Evolutionary conservation across 2,113 vertebrate genomes (phyloP).

Genomic region (Anhinga anhinga): DNA sequence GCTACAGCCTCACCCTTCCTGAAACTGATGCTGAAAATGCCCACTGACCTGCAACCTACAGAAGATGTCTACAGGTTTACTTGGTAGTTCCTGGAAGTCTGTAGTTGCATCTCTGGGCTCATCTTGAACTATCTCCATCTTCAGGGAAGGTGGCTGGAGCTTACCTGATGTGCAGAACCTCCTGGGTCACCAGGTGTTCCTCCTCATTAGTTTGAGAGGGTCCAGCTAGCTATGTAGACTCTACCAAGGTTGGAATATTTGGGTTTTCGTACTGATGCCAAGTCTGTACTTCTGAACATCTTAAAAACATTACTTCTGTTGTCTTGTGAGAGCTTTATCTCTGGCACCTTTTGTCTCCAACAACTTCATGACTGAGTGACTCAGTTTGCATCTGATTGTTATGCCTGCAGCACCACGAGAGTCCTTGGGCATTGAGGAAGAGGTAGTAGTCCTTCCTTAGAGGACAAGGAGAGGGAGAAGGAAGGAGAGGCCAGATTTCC

Average conservation of each 20-base stretch:
- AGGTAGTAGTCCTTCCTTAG: not conserved
- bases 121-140: not conserved
- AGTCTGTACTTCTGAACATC: not conserved
- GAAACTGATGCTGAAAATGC: not conserved
- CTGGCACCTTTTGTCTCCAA: not conserved
- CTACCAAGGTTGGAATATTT: not conserved
- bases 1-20: not conserved
- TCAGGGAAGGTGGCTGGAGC: not conserved
- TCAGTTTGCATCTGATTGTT: not conserved
- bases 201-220: not conserved
- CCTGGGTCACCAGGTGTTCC: not conserved
- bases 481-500: not conserved
- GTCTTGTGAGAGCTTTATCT: not conserved
- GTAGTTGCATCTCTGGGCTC: not conserved
- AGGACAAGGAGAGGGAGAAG: not conserved
- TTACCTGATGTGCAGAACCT: not conserved
- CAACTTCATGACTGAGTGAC: not conserved
- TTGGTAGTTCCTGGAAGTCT: not conserved
- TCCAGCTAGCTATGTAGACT: not conserved
- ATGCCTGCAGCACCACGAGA: not conserved
- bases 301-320: not conserved
- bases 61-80: not conserved
- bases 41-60: not conserved
- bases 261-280: not conserved
- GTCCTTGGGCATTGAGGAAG: not conserved